Base-by-base conservation (phyloP, 2,888 invertebrate species). In the Lucinisca nassula region DNA sequence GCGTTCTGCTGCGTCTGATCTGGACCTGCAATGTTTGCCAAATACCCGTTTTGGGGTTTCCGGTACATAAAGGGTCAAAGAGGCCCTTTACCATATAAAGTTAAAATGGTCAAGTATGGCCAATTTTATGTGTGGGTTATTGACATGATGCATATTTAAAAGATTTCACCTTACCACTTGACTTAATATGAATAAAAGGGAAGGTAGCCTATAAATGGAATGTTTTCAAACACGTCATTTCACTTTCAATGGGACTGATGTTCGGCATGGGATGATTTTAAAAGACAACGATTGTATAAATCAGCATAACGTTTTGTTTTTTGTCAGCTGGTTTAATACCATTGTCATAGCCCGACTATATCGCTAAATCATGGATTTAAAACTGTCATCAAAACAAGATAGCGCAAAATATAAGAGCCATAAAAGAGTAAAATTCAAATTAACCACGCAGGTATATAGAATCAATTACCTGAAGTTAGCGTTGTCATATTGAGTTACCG, bases 391-490 rank as follows among this genome's bases (percentile, higher is more conserved):
- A 24, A 37, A 55, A 77, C 67, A 35, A 77, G 77, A 77, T 77
- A 77, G 55, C 58, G 58, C n/a, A 77, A 77, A 77, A 77, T 77
- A 55, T 77, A 77, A 77, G 77, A 58, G 35, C 58, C 37, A 55
- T 77, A 77, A 77, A 77, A 24, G 37, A 30, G 55, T 21, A 30
- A 55, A 77, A 77, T 35, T 77, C 77, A 77, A 77, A 77, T 77
- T 77, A 77, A 77, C 77, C 58, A 37, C 37, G 24, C n/a, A 17
- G 45, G 75, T 21, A 49, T 32, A 51, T 75, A n/a, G 75, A 75
- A 75, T 75, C 75, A 75, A 75, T 75, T 75, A 75, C 51, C 75
- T 27, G 21, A 75, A 24, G 75, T 75, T 75, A 75, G 49, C 75
- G 49, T 49, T 75, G 75, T 49, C 45, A 49, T 77, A 77, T 77